Percentiles rank a stretch among this genome's conserved stretches.
Conservation (phyloP, 2,888 invertebrate genomes). For the Oligia strigilis region DNA sequence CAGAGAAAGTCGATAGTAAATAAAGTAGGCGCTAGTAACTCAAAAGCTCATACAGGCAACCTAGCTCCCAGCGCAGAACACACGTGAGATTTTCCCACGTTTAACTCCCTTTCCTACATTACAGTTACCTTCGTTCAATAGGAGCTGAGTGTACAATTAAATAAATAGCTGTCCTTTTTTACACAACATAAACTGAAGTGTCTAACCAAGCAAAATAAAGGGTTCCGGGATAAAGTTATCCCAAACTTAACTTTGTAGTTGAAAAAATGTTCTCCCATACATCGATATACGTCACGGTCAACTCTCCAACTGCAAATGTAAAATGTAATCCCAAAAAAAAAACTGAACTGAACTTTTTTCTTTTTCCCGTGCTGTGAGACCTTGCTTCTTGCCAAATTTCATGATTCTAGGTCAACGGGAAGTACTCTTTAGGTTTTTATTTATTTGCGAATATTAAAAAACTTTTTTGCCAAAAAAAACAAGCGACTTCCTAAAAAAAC, state of each 20-base stretch:
- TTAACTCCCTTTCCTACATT: neutral
- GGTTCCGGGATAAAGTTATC: neutral
- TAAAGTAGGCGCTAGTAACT: neutral
- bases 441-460: too few relatives aligned
- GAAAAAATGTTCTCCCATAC: neutral
- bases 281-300: too few relatives aligned
- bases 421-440: too few relatives aligned
- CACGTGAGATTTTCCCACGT: conserved; percentile 3
- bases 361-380: too few relatives aligned
- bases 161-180: neutral
- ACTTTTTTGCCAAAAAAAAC: too few relatives aligned
- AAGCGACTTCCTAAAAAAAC: too few relatives aligned
- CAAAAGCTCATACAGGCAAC: neutral
- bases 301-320: too few relatives aligned
- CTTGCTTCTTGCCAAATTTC: too few relatives aligned
- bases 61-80: neutral
- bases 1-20: neutral
- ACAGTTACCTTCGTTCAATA: neutral
- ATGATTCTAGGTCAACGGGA: too few relatives aligned
- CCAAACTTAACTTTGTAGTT: neutral
- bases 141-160: neutral
- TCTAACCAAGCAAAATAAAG: neutral
- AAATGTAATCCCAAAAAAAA: too few relatives aligned
- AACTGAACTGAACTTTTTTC: too few relatives aligned
- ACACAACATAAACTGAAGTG: neutral